Evolutionary conservation across 1,140 invertebrate species (phyloP).

Genomic region (Aphelenchoides fujianensis): DNA sequence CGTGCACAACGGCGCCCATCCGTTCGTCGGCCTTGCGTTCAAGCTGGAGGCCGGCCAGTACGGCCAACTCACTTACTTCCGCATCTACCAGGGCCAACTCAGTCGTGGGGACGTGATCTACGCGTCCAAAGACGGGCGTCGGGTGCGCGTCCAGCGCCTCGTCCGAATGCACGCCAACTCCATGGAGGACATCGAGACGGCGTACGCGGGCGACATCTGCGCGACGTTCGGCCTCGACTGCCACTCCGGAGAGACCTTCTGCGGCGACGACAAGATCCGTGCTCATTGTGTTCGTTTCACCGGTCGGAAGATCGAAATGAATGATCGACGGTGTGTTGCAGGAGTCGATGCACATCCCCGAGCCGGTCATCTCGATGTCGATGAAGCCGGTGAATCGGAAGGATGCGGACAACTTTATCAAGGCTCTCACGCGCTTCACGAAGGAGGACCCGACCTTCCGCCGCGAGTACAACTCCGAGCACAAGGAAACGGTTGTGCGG

Average conservation of each 20-base stretch:
- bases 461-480: slow-evolving; percentile 85
- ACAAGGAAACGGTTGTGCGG: slow-evolving; percentile 89
- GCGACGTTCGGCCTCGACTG: slow-evolving; percentile 98
- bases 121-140: slow-evolving; percentile 83
- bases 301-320: too few species aligned
- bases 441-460: slow-evolving; percentile 92
- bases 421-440: slow-evolving; percentile 86
- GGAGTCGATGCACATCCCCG: slow-evolving; percentile 92
- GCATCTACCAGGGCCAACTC: slow-evolving; percentile 91
- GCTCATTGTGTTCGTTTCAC: slow-evolving; percentile 77
- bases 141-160: slow-evolving; percentile 75
- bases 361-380: slow-evolving; percentile 97
- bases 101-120: slow-evolving; percentile 79
- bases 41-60: slow-evolving; percentile 92
- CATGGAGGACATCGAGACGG: slow-evolving; percentile 91
- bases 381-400: slow-evolving; percentile 82
- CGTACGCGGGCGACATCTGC: slow-evolving; percentile 94
- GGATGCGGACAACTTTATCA: slow-evolving; percentile 88
- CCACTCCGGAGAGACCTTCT: slow-evolving; percentile 95
- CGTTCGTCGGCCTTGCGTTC: slow-evolving; percentile 90
- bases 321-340: too few species aligned
- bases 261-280: slow-evolving; percentile 74
- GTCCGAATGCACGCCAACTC: slow-evolving; percentile 90
- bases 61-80: slow-evolving; percentile 95
- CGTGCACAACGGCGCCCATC: slow-evolving; percentile 65